Evolutionary conservation across 2,888 invertebrate species (phyloP), one percentile per base, ranked within the genome.

Genomic region (Mimumesa dahlbomi): DNA sequence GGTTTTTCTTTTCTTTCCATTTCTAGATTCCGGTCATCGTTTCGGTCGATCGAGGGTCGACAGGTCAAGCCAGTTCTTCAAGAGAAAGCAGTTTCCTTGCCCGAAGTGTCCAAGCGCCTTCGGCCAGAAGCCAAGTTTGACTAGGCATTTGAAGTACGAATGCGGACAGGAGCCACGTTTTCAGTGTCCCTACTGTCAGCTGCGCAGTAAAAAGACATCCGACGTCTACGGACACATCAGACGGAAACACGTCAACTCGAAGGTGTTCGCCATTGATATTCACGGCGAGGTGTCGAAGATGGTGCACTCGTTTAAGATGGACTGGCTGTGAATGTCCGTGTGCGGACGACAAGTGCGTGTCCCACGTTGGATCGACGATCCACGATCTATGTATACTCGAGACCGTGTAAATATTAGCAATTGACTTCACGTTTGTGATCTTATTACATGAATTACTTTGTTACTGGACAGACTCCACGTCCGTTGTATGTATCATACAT

Each of bases 141-240:
- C 79, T 49, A 79, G 84, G 18, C 88, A 88, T 53, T 71, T 83
- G 59, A 82, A 80, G 62, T 84, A 82, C 70, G 85, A 87, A 62
- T 88, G 87, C 50, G 84, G 84, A 22, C 82, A 82, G 57, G 79
- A 81, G 43, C 84, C 89, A 36, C 84, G 87, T 48, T 89, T 87
- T 75, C 77, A 81, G 57, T 88, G 88, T 58, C 84, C 85, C 0
- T 84, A 82, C 58, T 90, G 90, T 68, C 79, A 78, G n/a, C 85
- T 84, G 38, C 69, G 63, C 1, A 82, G 84, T 14, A 82, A 82
- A 57, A 83, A 85, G 46, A 81, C 87, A 7, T 86, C 86, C 2
- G 86, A 87, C 54, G 82, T 88, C 11, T 80, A 86, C 19, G 82
- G 85, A 13, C 87, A 89, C 62, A 83, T 88, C 2, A 75, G 84